A percentile compares a stretch with the other conserved stretches of the same genome.
Conservation (phyloP, 2,888 invertebrate genomes). For the Calameuta filiformis region DNA sequence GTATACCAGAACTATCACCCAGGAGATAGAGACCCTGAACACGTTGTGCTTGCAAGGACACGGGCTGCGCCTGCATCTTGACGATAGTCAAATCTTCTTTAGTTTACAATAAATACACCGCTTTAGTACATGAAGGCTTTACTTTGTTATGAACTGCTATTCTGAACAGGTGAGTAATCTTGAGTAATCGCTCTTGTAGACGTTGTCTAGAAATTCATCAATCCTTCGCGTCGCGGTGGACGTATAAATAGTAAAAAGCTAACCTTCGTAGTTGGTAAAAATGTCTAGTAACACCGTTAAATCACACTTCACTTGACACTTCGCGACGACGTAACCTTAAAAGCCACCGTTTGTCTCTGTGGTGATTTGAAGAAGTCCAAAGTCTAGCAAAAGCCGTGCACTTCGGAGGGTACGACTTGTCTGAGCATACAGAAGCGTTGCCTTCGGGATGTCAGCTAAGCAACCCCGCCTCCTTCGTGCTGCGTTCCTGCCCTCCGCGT, state of each 20-base stretch:
- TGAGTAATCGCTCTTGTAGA: background rate
- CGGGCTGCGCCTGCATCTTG: constrained; percentile 49
- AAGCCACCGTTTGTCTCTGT: background rate
- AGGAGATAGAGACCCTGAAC: constrained; percentile 37
- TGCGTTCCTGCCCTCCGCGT: constrained; percentile 19
- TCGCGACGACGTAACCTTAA: background rate
- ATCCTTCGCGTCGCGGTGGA: background rate
- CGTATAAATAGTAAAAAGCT: background rate
- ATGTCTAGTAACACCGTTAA: background rate
- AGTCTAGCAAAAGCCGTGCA: background rate
- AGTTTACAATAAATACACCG: background rate
- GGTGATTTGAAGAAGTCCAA: background rate
- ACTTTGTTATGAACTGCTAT: background rate
- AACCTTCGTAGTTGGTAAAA: background rate
- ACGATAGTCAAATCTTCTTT: background rate
- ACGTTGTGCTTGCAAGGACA: constrained; percentile 38
- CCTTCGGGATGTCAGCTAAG: constrained; percentile 13
- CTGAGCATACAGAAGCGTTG: constrained; percentile 31
- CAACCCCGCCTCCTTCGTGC: constrained; percentile 30
- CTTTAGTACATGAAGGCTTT: background rate
- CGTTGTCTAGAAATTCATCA: background rate
- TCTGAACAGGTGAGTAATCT: background rate
- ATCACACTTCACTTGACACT: background rate
- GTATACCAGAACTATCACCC: constrained; percentile 53
- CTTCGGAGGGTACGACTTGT: constrained; percentile 36